Percentiles rank a stretch among this genome's conserved stretches.
These are phyloP conservation scores for Eubasilissa regina DNA, from an alignment of 1,140 invertebrate species.

Conservation along the genomic window DNA sequence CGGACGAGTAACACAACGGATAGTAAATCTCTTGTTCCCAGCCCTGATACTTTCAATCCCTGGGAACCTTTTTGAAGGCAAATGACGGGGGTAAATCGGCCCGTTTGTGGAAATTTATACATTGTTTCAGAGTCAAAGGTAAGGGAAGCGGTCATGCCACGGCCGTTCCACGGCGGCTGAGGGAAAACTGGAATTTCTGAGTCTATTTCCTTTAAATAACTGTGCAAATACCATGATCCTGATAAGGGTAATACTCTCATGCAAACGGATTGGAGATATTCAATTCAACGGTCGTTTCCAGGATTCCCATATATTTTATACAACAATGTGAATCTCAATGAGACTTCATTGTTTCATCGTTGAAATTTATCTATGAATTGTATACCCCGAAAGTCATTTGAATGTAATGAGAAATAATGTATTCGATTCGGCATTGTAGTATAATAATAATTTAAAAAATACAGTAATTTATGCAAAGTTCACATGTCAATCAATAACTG, in stretches of 20 bases:
- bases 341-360: conserved; percentile 6
- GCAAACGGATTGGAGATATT: conserved; percentile 51
- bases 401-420: too few species aligned
- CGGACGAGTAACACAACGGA: conserved; percentile 2
- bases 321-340: conserved; percentile 1
- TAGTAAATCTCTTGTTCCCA: conserved; percentile 20
- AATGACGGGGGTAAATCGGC: conserved; percentile 47
- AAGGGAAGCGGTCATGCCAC: conserved; percentile 56
- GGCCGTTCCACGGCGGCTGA: conserved; percentile 46
- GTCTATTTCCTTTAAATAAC: conserved; percentile 56
- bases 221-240: conserved; percentile 49
- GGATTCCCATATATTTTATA: conserved; percentile 30
- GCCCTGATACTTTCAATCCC: conserved; percentile 23
- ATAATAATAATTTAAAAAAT: too few species aligned
- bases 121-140: conserved; percentile 59
- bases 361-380: conserved; percentile 12
- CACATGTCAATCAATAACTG: too few species aligned
- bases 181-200: conserved; percentile 54
- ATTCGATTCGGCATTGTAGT: too few species aligned
- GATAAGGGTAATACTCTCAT: conserved; percentile 45
- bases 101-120: conserved; percentile 58
- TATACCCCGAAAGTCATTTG: neutral
- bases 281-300: conserved; percentile 31
- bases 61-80: conserved; percentile 42
- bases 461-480: too few species aligned